Base-by-base conservation (phyloP, 1,140 invertebrate genomes). In the Bradysia coprophila region DNA sequence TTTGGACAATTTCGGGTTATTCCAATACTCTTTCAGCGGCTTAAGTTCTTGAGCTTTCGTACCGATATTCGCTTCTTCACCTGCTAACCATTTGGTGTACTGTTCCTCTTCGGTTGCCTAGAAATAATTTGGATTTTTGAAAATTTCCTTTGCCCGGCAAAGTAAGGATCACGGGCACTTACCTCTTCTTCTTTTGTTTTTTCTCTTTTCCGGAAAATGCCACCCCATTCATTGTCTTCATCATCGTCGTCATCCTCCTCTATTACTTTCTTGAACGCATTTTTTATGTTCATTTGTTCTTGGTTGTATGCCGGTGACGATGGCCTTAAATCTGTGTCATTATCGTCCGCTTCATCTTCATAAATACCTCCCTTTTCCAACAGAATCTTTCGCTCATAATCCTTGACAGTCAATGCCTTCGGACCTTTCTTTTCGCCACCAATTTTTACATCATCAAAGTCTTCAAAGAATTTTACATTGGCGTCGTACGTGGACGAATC, bases 401-500 rank as follows among this genome's bases (percentile, higher is more conserved):
- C 86, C 52, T 79, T 77, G 13, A 91, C 51, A 31, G 63, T 76
- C 37, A 89, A 59, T 1, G 73, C 67, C 51, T 84, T 73, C 10
- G 66, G 54, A 46, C 68, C 66, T 36, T 61, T 58, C 23, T 54
- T 62, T 42, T 62, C 59, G 39, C 61, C 59, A 40, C 49, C 53
- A 9, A 46, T 51, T 42, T 51, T 49, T 9, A 50, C 48, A 38
- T 44, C 43, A 42, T 60, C 54, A 16, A 46, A 47, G 21, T 71
- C 56, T 46, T 71, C 59, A 62, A 91, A 94, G 56, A 88, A 93
- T 37, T 68, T 73, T 10, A 71, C 64, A 45, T 74, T 68, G 40
- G 76, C 68, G 51, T 93, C 72, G 64, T 94, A 94, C 47, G 93
- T 91, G 49, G 69, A 72, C 1, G 89, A 84, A 67, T 94, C 82